phyloP scores from a whole-genome alignment of 2,888 invertebrate genomes.

The Netelia melanura region DNA sequence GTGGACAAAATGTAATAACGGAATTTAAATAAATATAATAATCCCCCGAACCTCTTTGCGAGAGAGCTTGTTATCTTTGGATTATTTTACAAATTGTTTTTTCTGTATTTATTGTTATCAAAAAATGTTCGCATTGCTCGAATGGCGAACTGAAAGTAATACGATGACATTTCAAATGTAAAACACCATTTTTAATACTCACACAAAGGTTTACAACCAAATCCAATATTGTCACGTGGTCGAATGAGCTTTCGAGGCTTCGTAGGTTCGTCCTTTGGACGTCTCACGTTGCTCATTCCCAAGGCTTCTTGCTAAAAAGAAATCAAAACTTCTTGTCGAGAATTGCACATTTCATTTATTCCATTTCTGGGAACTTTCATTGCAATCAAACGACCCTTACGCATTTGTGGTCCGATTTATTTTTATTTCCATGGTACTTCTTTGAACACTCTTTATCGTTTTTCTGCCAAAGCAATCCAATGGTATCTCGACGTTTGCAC shows the following conservation, averaged over 20 bases:
- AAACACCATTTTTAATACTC: constrained; percentile 39
- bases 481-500: constrained; percentile 57
- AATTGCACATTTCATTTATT: background rate
- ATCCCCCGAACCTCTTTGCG: too few species aligned
- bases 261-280: constrained; percentile 64
- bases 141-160: too few species aligned
- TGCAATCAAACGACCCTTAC: constrained; percentile 17
- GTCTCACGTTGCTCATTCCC: constrained; percentile 70
- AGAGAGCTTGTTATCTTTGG: too few species aligned
- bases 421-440: constrained; percentile 9
- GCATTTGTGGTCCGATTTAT: constrained; percentile 47
- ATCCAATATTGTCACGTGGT: constrained; percentile 71
- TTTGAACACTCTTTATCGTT: constrained; percentile 15
- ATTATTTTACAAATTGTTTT: too few species aligned
- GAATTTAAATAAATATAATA: too few species aligned
- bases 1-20: too few species aligned
- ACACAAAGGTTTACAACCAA: constrained; percentile 69
- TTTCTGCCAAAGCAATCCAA: constrained; percentile 56
- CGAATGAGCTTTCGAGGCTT: constrained; percentile 70
- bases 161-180: too few species aligned
- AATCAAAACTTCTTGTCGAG: background rate
- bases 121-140: too few species aligned
- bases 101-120: too few species aligned
- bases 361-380: background rate
- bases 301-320: constrained; percentile 53